These are phyloP conservation scores for Metopolophium dirhodum DNA, from an alignment of 1,140 invertebrate genomes.

Conservation along the genomic window DNA sequence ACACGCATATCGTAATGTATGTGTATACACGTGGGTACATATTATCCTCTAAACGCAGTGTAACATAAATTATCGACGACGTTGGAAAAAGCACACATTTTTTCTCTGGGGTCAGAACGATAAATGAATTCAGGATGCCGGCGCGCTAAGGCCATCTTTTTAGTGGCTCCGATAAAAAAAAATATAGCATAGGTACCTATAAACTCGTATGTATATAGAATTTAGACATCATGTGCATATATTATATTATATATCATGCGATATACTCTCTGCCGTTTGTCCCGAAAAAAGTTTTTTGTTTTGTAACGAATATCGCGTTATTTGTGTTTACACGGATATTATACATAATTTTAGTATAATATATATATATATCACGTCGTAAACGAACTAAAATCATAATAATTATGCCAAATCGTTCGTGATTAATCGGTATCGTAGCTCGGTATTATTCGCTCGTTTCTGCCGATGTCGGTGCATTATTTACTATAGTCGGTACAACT, in stretches of 20 bases:
- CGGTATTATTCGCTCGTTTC: background rate
- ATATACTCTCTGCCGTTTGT: background rate
- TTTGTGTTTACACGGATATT: background rate
- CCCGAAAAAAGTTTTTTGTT: background rate
- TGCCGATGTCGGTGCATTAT: background rate
- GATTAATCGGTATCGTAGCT: conserved; percentile 5
- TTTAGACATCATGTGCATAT: background rate
- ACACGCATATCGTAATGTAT: background rate
- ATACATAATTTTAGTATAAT: background rate
- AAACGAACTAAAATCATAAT: background rate
- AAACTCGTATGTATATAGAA: background rate
- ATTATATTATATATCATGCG: background rate
- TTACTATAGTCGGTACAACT: background rate
- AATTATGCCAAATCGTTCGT: background rate
- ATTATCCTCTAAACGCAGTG: background rate
- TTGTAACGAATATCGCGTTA: background rate
- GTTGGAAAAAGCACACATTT: background rate
- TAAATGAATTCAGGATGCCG: conserved; percentile 21
- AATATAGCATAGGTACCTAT: background rate
- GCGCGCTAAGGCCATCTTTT: background rate
- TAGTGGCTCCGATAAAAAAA: background rate
- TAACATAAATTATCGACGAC: conserved; percentile 40
- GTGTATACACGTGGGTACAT: background rate
- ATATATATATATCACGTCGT: background rate
- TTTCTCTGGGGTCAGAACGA: background rate